Percentiles rank a stretch among this genome's conserved stretches.
These are phyloP conservation scores for Coranthus polyacanthus DNA, from an alignment of 2,797 vertebrate genomes.

Conservation along the genomic window DNA sequence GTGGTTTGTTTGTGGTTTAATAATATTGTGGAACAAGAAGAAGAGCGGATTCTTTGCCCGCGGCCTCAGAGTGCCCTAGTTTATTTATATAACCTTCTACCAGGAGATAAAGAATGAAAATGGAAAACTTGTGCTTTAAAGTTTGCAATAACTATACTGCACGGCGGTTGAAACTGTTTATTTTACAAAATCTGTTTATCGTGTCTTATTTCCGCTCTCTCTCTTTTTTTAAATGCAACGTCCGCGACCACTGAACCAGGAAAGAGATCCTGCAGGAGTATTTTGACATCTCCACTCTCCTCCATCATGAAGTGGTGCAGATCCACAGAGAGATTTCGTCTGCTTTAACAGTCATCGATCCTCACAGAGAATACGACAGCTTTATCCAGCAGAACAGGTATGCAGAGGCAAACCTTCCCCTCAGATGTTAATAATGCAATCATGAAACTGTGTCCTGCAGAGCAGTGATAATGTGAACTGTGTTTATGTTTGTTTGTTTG, in stretches of 20 bases:
- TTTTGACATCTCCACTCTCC: conserved; percentile 90
- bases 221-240: conserved; percentile 1
- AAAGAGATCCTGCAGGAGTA: conserved; percentile 95
- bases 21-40: too few species aligned
- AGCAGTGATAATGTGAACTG: background rate
- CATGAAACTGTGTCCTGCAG: background rate
- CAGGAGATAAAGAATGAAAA: too few species aligned
- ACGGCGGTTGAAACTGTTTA: background rate
- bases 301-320: conserved; percentile 89
- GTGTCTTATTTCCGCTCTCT: background rate
- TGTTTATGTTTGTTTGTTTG: conserved; percentile 32
- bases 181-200: background rate
- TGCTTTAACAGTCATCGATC: conserved; percentile 87
- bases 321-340: conserved; percentile 89
- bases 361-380: conserved; percentile 88
- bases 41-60: too few species aligned
- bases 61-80: too few species aligned
- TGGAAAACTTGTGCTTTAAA: too few species aligned
- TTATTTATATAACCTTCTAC: too few species aligned
- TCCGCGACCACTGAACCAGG: conserved; percentile 70
- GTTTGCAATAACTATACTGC: too few species aligned
- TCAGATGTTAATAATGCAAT: background rate
- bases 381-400: conserved; percentile 93
- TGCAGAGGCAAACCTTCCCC: background rate
- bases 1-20: too few species aligned